Evolutionary conservation across 2,797 vertebrate species (phyloP).

Genomic region (Coilia nasus): DNA sequence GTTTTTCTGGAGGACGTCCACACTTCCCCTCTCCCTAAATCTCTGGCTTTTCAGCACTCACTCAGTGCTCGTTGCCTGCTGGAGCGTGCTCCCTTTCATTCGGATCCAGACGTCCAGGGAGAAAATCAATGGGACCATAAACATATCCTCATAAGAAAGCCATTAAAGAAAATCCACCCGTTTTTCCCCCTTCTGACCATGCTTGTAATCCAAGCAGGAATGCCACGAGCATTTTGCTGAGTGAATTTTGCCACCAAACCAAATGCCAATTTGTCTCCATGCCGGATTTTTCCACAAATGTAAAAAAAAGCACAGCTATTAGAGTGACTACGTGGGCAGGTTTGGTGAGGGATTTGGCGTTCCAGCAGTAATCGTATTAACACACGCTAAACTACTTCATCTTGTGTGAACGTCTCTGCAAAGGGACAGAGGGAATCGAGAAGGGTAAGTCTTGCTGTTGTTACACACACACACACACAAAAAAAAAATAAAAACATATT

Average conservation of each 20-base stretch:
- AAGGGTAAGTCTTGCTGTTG: background rate
- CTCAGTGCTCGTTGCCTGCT: constrained; percentile 56
- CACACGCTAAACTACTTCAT: background rate
- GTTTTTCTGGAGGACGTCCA: constrained; percentile 40
- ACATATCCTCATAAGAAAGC: constrained; percentile 64
- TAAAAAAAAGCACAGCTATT: background rate
- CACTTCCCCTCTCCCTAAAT: constrained; percentile 39
- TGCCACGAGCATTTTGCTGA: background rate
- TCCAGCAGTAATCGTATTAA: background rate
- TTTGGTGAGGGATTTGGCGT: background rate
- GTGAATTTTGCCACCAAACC: background rate
- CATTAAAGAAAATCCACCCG: constrained; percentile 61
- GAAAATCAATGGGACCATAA: constrained; percentile 67
- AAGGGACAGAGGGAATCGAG: background rate
- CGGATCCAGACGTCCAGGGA: constrained; percentile 59
- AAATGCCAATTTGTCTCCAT: constrained; percentile 5
- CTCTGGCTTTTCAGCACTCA: constrained; percentile 51
- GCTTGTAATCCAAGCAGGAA: constrained; percentile 51
- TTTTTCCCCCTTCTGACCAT: background rate
- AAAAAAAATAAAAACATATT: background rate
- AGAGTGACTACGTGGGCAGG: background rate
- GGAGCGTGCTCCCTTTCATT: constrained; percentile 66
- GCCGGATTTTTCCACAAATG: background rate
- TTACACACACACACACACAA: background rate
- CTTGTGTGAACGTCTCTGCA: background rate